Percentiles rank a stretch among this genome's conserved stretches.
Conservation (phyloP, 2,888 invertebrate genomes). For the Eupithecia subfuscata region DNA sequence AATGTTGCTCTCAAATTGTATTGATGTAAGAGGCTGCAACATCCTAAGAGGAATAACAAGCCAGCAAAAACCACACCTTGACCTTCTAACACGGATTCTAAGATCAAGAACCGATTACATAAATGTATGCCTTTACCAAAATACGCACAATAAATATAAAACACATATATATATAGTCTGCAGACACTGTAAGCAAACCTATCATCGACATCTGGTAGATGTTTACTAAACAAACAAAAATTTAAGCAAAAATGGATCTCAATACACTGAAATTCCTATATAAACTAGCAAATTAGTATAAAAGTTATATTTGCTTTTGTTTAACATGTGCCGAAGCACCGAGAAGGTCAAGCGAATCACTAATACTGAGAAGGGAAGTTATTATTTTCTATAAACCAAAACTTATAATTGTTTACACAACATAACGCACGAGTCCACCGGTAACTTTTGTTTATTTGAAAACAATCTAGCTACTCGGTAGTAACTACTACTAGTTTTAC, state of each 20-base stretch:
- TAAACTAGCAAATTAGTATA: background rate
- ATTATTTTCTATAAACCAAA: constrained; percentile 36
- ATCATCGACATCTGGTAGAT: constrained; percentile 10
- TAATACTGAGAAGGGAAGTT: constrained; percentile 42
- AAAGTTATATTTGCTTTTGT: constrained; percentile 10
- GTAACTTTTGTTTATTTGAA: background rate
- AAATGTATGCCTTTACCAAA: constrained; percentile 21
- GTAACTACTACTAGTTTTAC: background rate
- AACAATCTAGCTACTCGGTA: background rate
- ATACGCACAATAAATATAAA: background rate
- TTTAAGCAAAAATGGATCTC: background rate
- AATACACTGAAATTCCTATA: background rate
- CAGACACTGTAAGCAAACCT: constrained; percentile 4
- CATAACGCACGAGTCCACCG: constrained; percentile 21
- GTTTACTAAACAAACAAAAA: background rate
- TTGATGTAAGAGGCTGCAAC: background rate
- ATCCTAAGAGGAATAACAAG: constrained; percentile 7
- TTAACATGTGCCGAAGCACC: constrained; percentile 39
- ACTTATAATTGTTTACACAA: constrained; percentile 34
- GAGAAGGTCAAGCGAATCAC: constrained; percentile 39
- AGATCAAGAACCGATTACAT: constrained; percentile 50
- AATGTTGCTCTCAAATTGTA: background rate
- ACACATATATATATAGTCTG: background rate
- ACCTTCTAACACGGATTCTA: constrained; percentile 39
- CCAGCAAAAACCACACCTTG: constrained; percentile 25